Percentiles rank a stretch among this genome's conserved stretches.
Evolutionary conservation across 2,797 vertebrate genomes (phyloP).

Genomic region (Cyprinodon diabolis): DNA sequence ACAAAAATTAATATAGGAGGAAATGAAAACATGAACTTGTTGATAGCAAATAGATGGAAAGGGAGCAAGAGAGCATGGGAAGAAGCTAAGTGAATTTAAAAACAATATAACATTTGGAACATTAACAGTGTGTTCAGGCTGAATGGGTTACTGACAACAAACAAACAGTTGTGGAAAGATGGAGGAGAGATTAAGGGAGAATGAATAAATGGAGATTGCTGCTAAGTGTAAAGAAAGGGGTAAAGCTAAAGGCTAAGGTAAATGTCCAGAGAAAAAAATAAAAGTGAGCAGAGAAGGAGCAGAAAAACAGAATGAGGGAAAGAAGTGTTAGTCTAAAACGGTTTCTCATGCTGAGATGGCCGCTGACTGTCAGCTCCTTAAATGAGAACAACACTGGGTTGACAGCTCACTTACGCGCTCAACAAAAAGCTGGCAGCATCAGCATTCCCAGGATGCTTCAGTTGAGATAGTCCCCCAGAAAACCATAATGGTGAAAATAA

Average conservation of each 20-base stretch:
- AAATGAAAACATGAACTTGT: constrained; percentile 29
- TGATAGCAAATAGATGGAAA: constrained; percentile 36
- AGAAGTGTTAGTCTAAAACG: constrained; percentile 60
- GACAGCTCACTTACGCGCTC: constrained; percentile 64
- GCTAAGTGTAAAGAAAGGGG: constrained; percentile 10
- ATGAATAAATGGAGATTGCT: constrained; percentile 4
- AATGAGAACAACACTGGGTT: constrained; percentile 70
- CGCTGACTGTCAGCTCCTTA: constrained; percentile 63
- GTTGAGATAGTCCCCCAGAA: constrained; percentile 27
- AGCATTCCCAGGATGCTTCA: constrained; percentile 28
- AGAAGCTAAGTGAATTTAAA: constrained; percentile 17
- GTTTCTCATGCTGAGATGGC: constrained; percentile 51
- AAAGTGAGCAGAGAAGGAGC: constrained; percentile 31
- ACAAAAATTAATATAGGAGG: constrained; percentile 41
- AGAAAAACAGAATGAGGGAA: constrained; percentile 19
- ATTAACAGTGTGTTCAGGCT: constrained; percentile 15
- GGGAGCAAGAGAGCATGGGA: constrained; percentile 12
- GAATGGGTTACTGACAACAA: constrained; percentile 49
- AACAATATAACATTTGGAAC: constrained; percentile 34
- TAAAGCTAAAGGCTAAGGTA: constrained; percentile 28
- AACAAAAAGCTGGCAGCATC: constrained; percentile 51
- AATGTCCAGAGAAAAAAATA: constrained; percentile 34
- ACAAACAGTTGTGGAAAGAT: constrained; percentile 22
- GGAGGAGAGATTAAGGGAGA: constrained; percentile 15
- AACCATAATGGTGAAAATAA: constrained; percentile 50